These are phyloP conservation scores for Tetropium fuscum DNA, from an alignment of 2,888 invertebrate genomes.

Conservation along the genomic window DNA sequence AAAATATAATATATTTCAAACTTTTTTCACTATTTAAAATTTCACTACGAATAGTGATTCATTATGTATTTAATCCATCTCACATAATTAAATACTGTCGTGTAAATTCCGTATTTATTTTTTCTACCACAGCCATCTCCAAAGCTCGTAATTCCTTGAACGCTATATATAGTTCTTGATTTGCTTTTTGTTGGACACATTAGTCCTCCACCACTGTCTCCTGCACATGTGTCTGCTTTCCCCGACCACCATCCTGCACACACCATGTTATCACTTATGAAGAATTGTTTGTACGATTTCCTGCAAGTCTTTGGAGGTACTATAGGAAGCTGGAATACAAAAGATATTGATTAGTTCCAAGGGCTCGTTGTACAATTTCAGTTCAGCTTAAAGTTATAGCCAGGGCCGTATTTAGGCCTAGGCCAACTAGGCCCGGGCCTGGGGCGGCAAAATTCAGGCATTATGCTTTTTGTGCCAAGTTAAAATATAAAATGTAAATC, in stretches of 20 bases:
- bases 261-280: constrained; percentile 91
- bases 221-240: constrained; percentile 90
- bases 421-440: no score
- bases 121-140: constrained; percentile 94
- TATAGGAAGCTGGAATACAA: constrained; percentile 83
- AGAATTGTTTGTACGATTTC: constrained; percentile 85
- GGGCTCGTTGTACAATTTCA: no score
- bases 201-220: constrained; percentile 84
- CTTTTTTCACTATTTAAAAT: not conserved
- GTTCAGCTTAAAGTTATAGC: no score
- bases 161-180: constrained; percentile 52
- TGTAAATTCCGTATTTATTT: constrained; percentile 95
- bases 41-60: constrained; percentile 61
- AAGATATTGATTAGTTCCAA: no score
- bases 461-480: no score
- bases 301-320: constrained; percentile 83
- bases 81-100: constrained; percentile 89
- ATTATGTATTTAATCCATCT: constrained; percentile 84
- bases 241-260: constrained; percentile 90
- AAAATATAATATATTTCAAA: not conserved
- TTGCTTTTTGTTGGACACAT: constrained; percentile 70
- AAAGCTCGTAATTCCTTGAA: constrained; percentile 90
- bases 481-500: no score
- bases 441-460: no score
- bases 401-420: no score